Evolutionary conservation across 2,113 vertebrate genomes (phyloP), one percentile per base, ranked within the genome.

Genomic region (Brachionichthys hirsutus): DNA sequence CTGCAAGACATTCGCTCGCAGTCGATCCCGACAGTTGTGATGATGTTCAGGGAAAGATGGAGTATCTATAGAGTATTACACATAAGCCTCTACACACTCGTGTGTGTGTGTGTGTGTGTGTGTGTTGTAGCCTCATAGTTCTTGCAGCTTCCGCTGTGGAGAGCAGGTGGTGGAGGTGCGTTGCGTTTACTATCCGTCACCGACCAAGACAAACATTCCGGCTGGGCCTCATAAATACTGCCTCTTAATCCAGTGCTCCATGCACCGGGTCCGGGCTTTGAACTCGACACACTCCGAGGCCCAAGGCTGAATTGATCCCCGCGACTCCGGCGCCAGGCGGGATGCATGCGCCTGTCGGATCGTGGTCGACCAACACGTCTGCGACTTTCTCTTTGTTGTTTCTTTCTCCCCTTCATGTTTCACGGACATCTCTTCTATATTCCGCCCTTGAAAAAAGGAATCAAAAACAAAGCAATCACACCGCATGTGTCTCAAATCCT

Each of bases 301-400:
- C 77, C 64, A 60, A 75, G 80, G 71, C 82, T 72, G 59, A 75
- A 87, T 85, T 85, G 80, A 89, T 84, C 81, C 56, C 43, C 0
- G 4, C 9, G 18, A 71, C 69, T 80, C 59, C 5, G 62, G 56
- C 65, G 24, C 58, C 36, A 60, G 59, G 46, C 43, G 17, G 67
- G 70, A 85, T 75, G 71, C 72, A 73, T 78, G 58, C 45, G 53
- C 12, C 64, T 69, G 72, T 60, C 62, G 53, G 48, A 64, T 40
- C 55, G 67, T 62, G 19, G 62, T 61, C 67, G 54, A 57, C 45
- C 35, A 56, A 52, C 64, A 67, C 24, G 54, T 61, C 67, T 22
- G 30, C 24, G 30, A 43, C 40, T 74, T 15, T 68, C 49, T 47
- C 46, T 42, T 30, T 48, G 41, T 50, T 5, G 4, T 41, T 73